phyloP scores from a whole-genome alignment of 2,113 vertebrate species.

The Crotalus helleri region DNA sequence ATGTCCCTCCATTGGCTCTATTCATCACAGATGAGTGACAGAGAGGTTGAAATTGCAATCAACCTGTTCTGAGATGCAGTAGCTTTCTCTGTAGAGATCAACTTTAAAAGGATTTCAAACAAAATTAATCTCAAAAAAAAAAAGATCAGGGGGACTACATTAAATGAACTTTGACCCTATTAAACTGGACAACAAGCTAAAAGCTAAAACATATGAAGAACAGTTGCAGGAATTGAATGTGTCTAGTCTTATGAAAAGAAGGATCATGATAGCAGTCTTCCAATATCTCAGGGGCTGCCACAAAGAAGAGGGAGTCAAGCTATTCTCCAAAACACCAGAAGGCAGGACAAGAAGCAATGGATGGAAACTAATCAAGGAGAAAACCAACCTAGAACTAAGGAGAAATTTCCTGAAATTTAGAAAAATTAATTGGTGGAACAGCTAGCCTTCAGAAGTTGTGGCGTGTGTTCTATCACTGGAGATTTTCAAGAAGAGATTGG shows the following conservation, averaged over 20 bases:
- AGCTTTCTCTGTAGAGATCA: background rate
- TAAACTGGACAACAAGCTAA: conserved; percentile 43
- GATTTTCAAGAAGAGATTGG: no score
- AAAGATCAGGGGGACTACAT: conserved; percentile 61
- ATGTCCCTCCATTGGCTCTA: background rate
- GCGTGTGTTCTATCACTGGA: background rate
- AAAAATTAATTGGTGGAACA: background rate
- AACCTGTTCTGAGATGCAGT: background rate
- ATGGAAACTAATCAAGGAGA: background rate
- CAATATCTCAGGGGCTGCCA: background rate
- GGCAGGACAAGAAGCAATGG: background rate
- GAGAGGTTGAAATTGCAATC: background rate
- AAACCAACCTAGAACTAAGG: background rate
- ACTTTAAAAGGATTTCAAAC: conserved; percentile 48
- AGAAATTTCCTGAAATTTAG: background rate
- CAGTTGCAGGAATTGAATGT: background rate
- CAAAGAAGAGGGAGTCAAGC: background rate
- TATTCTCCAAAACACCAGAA: background rate
- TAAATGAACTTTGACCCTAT: conserved; percentile 59
- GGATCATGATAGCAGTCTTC: background rate
- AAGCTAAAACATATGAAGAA: background rate
- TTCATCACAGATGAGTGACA: background rate
- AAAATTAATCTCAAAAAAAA: conserved; percentile 70
- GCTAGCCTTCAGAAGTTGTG: background rate
- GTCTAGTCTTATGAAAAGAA: background rate